These are phyloP conservation scores for Pocota personata DNA, from an alignment of 2,888 invertebrate species.

Conservation along the genomic window DNA sequence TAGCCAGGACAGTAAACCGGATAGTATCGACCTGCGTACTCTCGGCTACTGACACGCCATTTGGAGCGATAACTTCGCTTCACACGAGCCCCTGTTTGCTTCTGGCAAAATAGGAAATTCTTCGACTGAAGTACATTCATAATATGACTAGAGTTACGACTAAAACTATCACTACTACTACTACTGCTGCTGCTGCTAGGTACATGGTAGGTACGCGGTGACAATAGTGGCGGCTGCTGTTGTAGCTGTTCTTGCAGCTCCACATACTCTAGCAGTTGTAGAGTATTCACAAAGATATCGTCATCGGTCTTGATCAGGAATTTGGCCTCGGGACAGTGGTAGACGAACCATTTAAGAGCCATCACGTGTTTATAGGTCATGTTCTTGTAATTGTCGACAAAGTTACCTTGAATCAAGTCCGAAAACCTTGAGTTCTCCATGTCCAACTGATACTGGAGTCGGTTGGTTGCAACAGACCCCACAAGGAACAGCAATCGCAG, in stretches of 20 bases:
- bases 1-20: constrained; percentile 91
- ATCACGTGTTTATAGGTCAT: constrained; percentile 93
- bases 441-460: constrained; percentile 80
- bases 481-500: constrained; percentile 87
- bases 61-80: constrained; percentile 88
- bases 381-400: constrained; percentile 90
- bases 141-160: constrained; percentile 48
- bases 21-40: constrained; percentile 86
- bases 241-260: constrained; percentile 60
- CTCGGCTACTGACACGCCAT: constrained; percentile 89
- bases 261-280: constrained; percentile 85
- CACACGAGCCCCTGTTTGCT: constrained; percentile 83
- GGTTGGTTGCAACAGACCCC: constrained; percentile 84
- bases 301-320: constrained; percentile 90
- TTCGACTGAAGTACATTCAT: constrained; percentile 79
- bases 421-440: constrained; percentile 85
- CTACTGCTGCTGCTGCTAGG: constrained; percentile 55
- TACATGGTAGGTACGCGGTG: constrained; percentile 58
- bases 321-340: constrained; percentile 87
- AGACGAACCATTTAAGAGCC: constrained; percentile 90
- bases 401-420: constrained; percentile 91
- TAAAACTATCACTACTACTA: constrained; percentile 39
- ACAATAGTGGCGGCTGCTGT: constrained; percentile 29
- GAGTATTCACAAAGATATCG: constrained; percentile 89
- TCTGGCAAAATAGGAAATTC: constrained; percentile 87